These are phyloP conservation scores for Heterocephalus glaber DNA, from an alignment of 2,113 vertebrate species.

Conservation along the genomic window DNA sequence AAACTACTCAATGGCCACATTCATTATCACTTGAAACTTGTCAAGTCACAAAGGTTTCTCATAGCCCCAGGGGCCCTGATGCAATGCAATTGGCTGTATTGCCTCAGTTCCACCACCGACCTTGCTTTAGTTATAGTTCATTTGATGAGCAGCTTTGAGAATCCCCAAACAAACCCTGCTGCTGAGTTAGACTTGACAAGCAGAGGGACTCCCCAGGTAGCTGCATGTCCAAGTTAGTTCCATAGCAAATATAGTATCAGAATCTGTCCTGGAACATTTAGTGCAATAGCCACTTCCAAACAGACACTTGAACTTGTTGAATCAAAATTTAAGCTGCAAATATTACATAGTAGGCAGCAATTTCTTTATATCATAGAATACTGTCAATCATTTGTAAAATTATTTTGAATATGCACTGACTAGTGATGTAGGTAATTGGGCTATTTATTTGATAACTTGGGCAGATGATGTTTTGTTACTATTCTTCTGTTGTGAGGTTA, in stretches of 20 bases:
- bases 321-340: background rate
- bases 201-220: background rate
- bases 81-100: slow-evolving; percentile 8
- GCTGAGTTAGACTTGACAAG: background rate
- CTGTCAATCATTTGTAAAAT: background rate
- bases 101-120: slow-evolving; percentile 44
- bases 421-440: background rate
- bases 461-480: background rate
- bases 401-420: background rate
- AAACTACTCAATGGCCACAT: background rate
- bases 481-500: background rate
- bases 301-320: background rate
- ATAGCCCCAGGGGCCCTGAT: slow-evolving; percentile 49
- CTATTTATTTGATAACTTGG: background rate
- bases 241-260: background rate
- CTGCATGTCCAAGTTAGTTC: background rate
- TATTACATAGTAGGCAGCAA: background rate
- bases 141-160: background rate
- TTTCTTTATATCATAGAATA: background rate
- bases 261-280: background rate
- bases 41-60: background rate
- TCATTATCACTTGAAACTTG: slow-evolving; percentile 32
- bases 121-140: slow-evolving; percentile 4
- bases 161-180: background rate
- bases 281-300: background rate